These are phyloP conservation scores for Lycaena phlaeas DNA, from an alignment of 2,888 invertebrate genomes.

Conservation along the genomic window DNA sequence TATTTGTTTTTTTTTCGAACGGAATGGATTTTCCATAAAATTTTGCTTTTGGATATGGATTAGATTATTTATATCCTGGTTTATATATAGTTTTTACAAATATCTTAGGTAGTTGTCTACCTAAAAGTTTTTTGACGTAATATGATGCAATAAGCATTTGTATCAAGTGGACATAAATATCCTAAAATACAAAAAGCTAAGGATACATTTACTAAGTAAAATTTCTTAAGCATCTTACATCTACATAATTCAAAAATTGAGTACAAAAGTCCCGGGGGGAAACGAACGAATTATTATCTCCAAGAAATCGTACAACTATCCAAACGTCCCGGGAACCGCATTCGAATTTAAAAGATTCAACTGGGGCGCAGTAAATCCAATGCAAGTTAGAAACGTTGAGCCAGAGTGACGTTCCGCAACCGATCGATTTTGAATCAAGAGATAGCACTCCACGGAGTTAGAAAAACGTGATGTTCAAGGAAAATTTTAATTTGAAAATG, in stretches of 20 bases:
- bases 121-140: too few relatives aligned
- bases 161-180: too few relatives aligned
- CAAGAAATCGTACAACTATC: conserved; percentile 16
- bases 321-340: conserved; percentile 23
- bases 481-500: conserved; percentile 8
- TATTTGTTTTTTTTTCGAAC: too few relatives aligned
- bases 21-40: too few relatives aligned
- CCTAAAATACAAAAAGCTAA: too few relatives aligned
- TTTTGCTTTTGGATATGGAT: too few relatives aligned
- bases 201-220: too few relatives aligned
- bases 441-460: conserved; percentile 8
- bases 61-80: too few relatives aligned
- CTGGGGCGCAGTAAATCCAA: conserved; percentile 33
- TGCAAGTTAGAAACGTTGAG: conserved; percentile 17
- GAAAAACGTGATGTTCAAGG: neutral
- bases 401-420: conserved; percentile 25
- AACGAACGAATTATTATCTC: conserved; percentile 14
- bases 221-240: too few relatives aligned
- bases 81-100: too few relatives aligned
- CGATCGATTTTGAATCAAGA: conserved; percentile 42
- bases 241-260: neutral
- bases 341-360: conserved; percentile 45
- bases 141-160: too few relatives aligned
- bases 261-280: conserved; percentile 5
- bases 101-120: too few relatives aligned